A percentile compares a stretch with the other conserved stretches of the same genome.
Conservation (phyloP, 2,888 invertebrate species). For the Drosophila planitibia region DNA sequence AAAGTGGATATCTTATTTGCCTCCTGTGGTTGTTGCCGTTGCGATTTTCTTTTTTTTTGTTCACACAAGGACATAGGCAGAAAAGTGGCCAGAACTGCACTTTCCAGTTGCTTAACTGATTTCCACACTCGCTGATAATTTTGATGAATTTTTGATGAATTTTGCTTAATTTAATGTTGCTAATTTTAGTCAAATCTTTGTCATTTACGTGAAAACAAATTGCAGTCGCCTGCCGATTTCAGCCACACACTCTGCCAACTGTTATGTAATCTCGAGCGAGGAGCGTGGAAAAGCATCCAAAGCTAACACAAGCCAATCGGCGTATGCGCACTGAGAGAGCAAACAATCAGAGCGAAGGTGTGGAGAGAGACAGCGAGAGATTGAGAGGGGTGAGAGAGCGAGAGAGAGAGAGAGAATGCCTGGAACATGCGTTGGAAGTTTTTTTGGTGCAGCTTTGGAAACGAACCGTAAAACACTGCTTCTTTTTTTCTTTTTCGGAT, state of each 20-base stretch:
- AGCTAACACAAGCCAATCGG: constrained; percentile 39
- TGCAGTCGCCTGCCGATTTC: constrained; percentile 63
- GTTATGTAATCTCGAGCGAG: constrained; percentile 81
- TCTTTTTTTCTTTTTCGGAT: constrained; percentile 14
- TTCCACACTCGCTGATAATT: constrained; percentile 24
- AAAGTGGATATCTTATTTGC: constrained; percentile 16
- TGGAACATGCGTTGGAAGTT: constrained; percentile 54
- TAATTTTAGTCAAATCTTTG: constrained; percentile 42
- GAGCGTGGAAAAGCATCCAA: constrained; percentile 65
- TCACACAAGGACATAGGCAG: constrained; percentile 63
- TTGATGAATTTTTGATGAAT: constrained; percentile 30
- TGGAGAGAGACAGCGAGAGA: constrained; percentile 13
- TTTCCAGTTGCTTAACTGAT: constrained; percentile 8
- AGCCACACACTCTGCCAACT: constrained; percentile 78
- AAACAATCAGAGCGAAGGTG: constrained; percentile 12
- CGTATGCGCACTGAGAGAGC: constrained; percentile 55
- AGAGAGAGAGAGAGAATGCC: constrained; percentile 1
- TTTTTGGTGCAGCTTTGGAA: constrained; percentile 52
- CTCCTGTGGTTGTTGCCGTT: constrained; percentile 16
- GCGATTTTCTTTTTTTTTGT: constrained; percentile 5
- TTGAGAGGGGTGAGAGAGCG: not conserved
- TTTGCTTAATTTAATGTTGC: constrained; percentile 47
- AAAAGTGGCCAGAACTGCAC: constrained; percentile 23
- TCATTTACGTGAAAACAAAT: constrained; percentile 64
- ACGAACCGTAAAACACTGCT: constrained; percentile 27